Conservation (phyloP, 1,140 invertebrate genomes). For the Drosophila lacteicornis region DNA sequence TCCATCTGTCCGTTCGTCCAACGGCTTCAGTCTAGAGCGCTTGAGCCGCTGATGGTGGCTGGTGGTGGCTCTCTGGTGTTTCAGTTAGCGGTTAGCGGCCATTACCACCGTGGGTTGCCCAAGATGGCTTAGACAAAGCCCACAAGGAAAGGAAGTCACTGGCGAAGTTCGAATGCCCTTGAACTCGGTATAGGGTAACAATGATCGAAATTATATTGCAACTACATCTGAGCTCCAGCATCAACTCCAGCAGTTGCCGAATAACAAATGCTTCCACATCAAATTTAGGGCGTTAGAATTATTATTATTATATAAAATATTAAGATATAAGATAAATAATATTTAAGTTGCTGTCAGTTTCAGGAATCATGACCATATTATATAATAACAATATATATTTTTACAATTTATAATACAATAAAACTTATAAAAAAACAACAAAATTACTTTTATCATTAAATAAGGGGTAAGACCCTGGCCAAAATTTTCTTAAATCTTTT, state of each 20-base stretch:
- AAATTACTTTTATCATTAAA: too few relatives aligned
- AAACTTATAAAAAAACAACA: too few relatives aligned
- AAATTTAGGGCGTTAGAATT: not conserved
- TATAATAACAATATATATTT: too few relatives aligned
- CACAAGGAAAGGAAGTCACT: not conserved
- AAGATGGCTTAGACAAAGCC: slow-evolving; percentile 37
- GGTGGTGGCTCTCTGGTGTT: slow-evolving; percentile 29
- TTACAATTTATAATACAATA: too few relatives aligned
- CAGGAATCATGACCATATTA: too few relatives aligned
- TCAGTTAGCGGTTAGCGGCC: slow-evolving; percentile 46
- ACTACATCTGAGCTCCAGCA: not conserved
- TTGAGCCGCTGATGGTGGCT: slow-evolving; percentile 41
- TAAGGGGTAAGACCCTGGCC: too few relatives aligned
- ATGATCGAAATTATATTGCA: not conserved
- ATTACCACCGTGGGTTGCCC: slow-evolving; percentile 46
- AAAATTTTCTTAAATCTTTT: too few relatives aligned
- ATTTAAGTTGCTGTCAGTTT: too few relatives aligned
- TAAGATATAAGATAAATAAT: too few relatives aligned
- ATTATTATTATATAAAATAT: not conserved
- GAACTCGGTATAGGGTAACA: not conserved
- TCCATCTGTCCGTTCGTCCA: slow-evolving; percentile 24
- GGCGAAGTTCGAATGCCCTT: slow-evolving; percentile 27
- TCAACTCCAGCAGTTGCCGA: not conserved
- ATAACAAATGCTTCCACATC: too few relatives aligned
- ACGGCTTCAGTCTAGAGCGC: slow-evolving; percentile 67